These are phyloP conservation scores for Acridotheres tristis DNA, from an alignment of 2,797 vertebrate genomes.

Conservation along the genomic window DNA sequence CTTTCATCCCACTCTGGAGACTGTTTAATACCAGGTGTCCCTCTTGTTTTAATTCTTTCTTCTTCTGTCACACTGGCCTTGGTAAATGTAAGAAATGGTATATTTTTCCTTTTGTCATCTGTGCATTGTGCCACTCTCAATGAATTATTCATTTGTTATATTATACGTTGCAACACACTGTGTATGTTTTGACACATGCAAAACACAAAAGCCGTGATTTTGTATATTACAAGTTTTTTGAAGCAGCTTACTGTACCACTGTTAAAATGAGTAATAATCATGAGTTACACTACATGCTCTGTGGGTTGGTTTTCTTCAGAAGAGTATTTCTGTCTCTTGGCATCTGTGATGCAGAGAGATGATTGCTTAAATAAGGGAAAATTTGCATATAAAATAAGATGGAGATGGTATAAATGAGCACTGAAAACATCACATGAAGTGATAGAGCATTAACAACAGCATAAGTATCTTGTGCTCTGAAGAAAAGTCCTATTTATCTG, in stretches of 20 bases:
- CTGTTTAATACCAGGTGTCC: background rate
- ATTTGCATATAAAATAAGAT: slow-evolving; percentile 46
- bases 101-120: background rate
- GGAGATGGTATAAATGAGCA: background rate
- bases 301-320: slow-evolving; percentile 53
- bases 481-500: background rate
- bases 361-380: slow-evolving; percentile 38
- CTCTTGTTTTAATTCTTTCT: background rate
- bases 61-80: background rate
- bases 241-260: background rate
- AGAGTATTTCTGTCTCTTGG: slow-evolving; percentile 44
- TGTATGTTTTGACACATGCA: background rate
- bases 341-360: slow-evolving; percentile 16
- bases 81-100: background rate
- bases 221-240: background rate
- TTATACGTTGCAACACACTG: background rate
- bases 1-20: background rate
- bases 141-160: background rate
- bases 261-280: slow-evolving; percentile 61
- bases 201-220: background rate
- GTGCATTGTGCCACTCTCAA: background rate
- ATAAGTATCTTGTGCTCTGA: background rate
- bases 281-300: slow-evolving; percentile 38
- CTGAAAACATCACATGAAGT: slow-evolving; percentile 46
- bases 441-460: background rate